Evolutionary conservation across 2,888 invertebrate genomes (phyloP).

Genomic region (Pristionchus maxplancki): DNA sequence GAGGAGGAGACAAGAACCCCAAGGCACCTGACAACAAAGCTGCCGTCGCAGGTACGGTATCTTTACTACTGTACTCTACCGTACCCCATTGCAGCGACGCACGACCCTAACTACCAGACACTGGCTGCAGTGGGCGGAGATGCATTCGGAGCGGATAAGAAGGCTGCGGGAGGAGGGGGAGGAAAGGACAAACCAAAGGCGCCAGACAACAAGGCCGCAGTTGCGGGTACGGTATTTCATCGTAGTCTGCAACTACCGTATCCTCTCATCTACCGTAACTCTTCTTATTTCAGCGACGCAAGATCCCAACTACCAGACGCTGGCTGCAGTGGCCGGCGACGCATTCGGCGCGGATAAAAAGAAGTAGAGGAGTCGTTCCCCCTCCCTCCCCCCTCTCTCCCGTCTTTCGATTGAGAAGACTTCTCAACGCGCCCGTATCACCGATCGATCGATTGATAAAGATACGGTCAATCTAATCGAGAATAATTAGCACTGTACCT

Average conservation of each 20-base stretch:
- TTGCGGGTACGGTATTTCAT: not conserved
- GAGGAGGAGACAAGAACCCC: not conserved
- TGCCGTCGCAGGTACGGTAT: slow-evolving; percentile 9
- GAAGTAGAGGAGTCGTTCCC: not conserved
- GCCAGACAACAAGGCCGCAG: not conserved
- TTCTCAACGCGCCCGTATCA: slow-evolving; percentile 23
- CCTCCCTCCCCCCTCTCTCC: not conserved
- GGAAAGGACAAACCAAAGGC: not conserved
- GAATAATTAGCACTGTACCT: not conserved
- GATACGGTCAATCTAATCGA: not conserved
- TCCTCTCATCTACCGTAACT: slow-evolving; percentile 25
- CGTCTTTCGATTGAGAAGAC: slow-evolving; percentile 14
- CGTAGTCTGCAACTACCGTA: too few species aligned
- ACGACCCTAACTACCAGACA: slow-evolving; percentile 41
- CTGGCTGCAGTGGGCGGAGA: slow-evolving; percentile 40
- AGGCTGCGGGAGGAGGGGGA: slow-evolving; percentile 31
- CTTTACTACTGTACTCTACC: not conserved
- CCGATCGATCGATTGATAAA: slow-evolving; percentile 6
- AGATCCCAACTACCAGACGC: slow-evolving; percentile 35
- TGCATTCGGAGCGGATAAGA: slow-evolving; percentile 38
- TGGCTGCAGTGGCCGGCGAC: slow-evolving; percentile 23
- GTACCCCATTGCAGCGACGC: slow-evolving; percentile 10
- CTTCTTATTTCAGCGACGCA: not conserved
- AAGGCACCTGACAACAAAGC: not conserved
- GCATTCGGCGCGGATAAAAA: slow-evolving; percentile 23